Evolutionary conservation across 2,888 invertebrate species (phyloP), one percentile per base, ranked within the genome.

Genomic region (Mimachlamys varia): DNA sequence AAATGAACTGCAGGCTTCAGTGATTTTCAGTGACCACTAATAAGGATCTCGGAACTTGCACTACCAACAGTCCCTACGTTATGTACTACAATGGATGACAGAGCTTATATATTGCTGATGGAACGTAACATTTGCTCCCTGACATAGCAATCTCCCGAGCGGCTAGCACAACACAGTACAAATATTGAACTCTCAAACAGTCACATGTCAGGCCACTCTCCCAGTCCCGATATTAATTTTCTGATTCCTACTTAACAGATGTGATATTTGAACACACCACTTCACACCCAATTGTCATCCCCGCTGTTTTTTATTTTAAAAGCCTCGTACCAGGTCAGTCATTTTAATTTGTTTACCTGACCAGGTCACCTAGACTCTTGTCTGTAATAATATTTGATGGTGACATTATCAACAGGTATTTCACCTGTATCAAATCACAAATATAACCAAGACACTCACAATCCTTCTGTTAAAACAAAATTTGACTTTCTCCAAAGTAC

Each of bases 341-440:
- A 76, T 76, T 76, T 76, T 76, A 76, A 76, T 76, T 76, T 76
- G 76, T 76, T 76, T 76, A 76, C 76, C 76, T 76, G 76, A 27
- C 76, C 76, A 76, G 76, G 76, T 76, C 76, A 76, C 76, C 62
- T 10, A 62, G 62, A 62, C 62, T 62, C 62, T 62, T 62, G 62
- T 76, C 33, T 76, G 76, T 76, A 76, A 76, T 27, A 76, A 76
- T 76, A 76, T 76, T 76, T 76, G 76, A 76, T 33, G n/a, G 62
- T 22, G n/a, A 76, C 27, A 76, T 76, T 4, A 76, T 27, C 33
- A 76, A 12, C 33, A 33, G 76, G 2, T 22, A 33, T 19, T 22
- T 22, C 19, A 22, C 27, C 27, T 76, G 22, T 76, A 76, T 33
- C 33, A 22, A 33, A 33, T 33, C 76, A 19, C 27, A 12, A 76